Base-by-base conservation (phyloP, 2,113 vertebrate genomes). In the Hippocampus guttulatus region DNA sequence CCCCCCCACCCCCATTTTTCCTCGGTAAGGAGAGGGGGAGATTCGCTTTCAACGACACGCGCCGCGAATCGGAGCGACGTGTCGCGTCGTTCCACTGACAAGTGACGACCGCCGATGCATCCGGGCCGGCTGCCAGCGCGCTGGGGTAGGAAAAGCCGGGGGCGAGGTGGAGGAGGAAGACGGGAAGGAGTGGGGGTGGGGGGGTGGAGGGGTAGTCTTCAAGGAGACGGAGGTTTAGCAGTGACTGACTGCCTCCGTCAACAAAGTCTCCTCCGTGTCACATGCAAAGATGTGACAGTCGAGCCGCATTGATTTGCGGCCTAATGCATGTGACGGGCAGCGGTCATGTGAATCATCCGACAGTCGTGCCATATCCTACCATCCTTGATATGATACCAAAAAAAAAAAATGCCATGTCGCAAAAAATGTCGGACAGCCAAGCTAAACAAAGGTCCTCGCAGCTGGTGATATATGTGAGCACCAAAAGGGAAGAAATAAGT, bases 51-150 rank as follows among this genome's bases (percentile, higher is more conserved):
- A 82, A 87, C 88, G 87, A 87, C 82, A 84, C 78, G 75, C 81
- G 71, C 86, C 2, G 69, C 76, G 64, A 89, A 91, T 89, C 86
- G 80, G 80, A 85, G 85, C 67, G 78, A 84, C 74, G 70, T 88
- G 80, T 84, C 83, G 77, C 85, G 84, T 88, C 83, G 81, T 85
- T 90, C 85, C 82, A 71, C 82, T 82, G 87, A 89, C 87, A 86
- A 80, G 85, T 84, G 85, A 83, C 83, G 84, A 91, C 88, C 87
- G 84, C 75, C 86, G 80, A 90, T 82, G 87, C 73, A 83, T 87
- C 88, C 33, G 81, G 90, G 85, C 85, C 72, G 80, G 63, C 76
- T 82, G 86, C 82, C 87, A 90, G 83, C 6, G 76, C 20, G 57
- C 79, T 63, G 76, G 81, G 71, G 65, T 47, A 74, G 65, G 79